Percentiles rank a stretch among this genome's conserved stretches.
phyloP scores from a whole-genome alignment of 2,888 invertebrate genomes.

The Netelia virgata region DNA sequence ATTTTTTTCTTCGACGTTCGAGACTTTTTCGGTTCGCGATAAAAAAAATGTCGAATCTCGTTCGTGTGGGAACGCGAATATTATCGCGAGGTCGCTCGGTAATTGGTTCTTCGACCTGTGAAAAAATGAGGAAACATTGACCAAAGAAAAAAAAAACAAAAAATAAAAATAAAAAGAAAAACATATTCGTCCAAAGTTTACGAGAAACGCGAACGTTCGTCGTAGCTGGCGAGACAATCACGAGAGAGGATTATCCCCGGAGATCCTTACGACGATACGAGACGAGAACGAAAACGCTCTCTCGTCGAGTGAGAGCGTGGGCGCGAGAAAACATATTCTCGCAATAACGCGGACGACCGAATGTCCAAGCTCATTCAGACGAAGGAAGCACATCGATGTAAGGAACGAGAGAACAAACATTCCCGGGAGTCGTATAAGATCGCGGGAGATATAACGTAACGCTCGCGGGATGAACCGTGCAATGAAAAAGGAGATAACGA shows the following conservation, averaged over 20 bases:
- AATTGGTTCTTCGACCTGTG: neutral
- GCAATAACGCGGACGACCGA: neutral
- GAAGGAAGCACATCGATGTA: neutral
- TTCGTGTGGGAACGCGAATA: neutral
- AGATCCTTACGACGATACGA: conserved; percentile 11
- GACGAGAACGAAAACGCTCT: neutral
- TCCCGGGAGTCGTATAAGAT: neutral
- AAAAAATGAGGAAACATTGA: neutral
- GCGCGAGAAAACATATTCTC: conserved; percentile 14
- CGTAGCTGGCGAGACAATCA: neutral
- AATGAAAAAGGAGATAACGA: neutral
- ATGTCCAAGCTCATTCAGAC: conserved; percentile 12
- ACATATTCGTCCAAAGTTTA: conserved; percentile 1
- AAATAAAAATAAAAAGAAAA: neutral
- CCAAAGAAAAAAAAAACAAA: neutral
- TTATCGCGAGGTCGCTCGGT: neutral
- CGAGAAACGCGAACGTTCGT: conserved; percentile 2
- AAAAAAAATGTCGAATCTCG: neutral
- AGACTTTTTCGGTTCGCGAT: neutral
- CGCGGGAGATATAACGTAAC: conserved; percentile 2
- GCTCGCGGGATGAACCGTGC: conserved; percentile 7
- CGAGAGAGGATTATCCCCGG: neutral
- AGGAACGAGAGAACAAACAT: conserved; percentile 22
- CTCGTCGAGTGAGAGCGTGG: neutral
- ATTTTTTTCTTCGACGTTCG: too few relatives aligned